Conservation (phyloP, 2,797 vertebrate species). For the Melanotaenia parkinsoni region DNA sequence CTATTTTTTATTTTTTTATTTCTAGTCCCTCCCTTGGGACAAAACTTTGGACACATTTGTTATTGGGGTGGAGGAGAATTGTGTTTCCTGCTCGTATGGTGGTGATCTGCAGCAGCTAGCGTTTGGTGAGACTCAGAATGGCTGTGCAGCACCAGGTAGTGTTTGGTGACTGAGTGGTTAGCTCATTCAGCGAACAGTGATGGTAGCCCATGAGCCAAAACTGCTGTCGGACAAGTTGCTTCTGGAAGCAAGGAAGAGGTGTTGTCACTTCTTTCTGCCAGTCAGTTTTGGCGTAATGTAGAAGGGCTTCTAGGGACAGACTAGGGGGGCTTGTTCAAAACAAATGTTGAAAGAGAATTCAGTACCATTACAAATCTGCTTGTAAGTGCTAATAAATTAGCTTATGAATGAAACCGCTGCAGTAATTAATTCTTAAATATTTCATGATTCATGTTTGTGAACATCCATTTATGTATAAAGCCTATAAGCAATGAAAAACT, state of each 20-base stretch:
- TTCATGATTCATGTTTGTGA: conserved; percentile 14
- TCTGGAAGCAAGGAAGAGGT: neutral
- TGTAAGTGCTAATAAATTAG: conserved; percentile 8
- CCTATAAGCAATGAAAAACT: neutral
- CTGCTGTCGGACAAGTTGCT: neutral
- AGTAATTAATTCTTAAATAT: conserved; percentile 11
- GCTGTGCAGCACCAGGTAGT: neutral
- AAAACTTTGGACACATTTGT: too few relatives aligned
- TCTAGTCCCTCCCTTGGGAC: too few relatives aligned
- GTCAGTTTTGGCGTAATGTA: neutral
- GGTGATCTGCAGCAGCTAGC: neutral
- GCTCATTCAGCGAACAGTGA: neutral
- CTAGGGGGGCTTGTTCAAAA: neutral
- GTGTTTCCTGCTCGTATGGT: neutral
- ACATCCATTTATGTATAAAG: conserved; percentile 9
- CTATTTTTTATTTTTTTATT: too few relatives aligned
- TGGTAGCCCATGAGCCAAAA: neutral
- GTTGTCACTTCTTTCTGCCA: neutral
- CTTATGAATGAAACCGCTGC: conserved; percentile 8
- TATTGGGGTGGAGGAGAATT: neutral
- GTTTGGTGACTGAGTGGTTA: neutral
- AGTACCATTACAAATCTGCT: conserved; percentile 4
- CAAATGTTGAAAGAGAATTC: conserved; percentile 5
- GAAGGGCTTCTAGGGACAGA: neutral
- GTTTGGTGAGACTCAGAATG: neutral